Conservation (phyloP, 1,140 invertebrate species). For the Steinernema khuongi region DNA sequence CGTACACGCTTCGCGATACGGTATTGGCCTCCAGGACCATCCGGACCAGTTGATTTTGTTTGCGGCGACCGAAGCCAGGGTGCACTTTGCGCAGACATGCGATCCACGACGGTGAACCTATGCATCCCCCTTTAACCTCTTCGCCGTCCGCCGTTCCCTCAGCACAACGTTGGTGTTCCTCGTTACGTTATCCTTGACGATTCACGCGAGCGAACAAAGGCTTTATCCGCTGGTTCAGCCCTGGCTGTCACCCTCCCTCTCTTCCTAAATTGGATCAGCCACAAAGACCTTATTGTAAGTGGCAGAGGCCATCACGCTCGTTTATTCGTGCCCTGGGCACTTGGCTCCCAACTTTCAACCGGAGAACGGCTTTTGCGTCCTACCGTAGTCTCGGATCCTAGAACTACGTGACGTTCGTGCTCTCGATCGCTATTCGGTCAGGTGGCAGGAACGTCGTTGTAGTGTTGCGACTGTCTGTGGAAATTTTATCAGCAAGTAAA, state of each 20-base stretch:
- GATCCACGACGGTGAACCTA: neutral
- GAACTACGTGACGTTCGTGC: neutral
- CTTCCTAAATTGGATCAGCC: constrained; percentile 10
- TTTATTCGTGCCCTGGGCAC: neutral
- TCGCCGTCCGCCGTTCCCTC: neutral
- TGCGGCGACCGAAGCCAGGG: neutral
- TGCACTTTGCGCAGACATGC: neutral
- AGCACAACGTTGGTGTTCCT: neutral
- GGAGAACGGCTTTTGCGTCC: neutral
- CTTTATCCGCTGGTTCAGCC: constrained; percentile 6
- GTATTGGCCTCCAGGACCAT: neutral
- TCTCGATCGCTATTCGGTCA: neutral
- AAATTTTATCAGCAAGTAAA: constrained; percentile 5
- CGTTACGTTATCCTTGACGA: constrained; percentile 14
- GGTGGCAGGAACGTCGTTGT: neutral
- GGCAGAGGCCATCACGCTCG: constrained; percentile 9
- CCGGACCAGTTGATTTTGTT: constrained; percentile 2
- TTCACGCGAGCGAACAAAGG: constrained; percentile 7
- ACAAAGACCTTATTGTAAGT: constrained; percentile 14
- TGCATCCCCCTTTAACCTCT: neutral
- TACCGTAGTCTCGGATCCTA: neutral
- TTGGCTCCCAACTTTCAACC: neutral
- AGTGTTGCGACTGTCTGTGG: neutral
- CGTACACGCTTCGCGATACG: neutral
- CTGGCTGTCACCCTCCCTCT: constrained; percentile 4